Percentiles rank a stretch among this genome's conserved stretches.
phyloP scores from a whole-genome alignment of 35 echinoderm and acorn worm genomes.

The Lytechinus variegatus region DNA sequence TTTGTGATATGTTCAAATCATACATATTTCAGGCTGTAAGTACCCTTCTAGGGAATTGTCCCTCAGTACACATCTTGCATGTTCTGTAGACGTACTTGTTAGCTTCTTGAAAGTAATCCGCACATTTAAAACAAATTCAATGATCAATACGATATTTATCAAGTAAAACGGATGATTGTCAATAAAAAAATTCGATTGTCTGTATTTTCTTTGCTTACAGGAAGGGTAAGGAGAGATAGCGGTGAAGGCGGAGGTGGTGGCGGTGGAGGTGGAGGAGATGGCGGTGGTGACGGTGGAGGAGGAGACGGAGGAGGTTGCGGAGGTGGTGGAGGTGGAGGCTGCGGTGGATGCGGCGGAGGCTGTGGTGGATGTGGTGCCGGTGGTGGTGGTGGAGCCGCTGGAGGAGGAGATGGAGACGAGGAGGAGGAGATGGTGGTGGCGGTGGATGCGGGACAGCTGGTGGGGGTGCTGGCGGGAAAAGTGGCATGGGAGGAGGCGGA shows the following conservation, averaged over 20 bases:
- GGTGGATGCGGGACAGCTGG: conserved; percentile 13
- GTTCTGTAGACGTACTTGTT: too few relatives aligned
- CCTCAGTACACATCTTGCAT: too few relatives aligned
- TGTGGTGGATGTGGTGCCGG: not conserved
- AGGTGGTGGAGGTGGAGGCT: not conserved
- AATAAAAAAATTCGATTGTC: not conserved
- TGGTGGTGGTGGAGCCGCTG: not conserved
- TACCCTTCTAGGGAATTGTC: too few relatives aligned
- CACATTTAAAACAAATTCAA: too few relatives aligned
- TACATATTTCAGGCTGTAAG: too few relatives aligned
- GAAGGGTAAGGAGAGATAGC: not conserved
- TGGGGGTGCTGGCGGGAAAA: not conserved
- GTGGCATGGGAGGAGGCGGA: not conserved
- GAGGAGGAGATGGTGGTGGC: not conserved
- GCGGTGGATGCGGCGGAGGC: not conserved
- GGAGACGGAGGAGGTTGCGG: not conserved
- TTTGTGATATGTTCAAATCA: too few relatives aligned
- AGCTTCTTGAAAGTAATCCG: too few relatives aligned
- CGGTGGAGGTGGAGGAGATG: not conserved
- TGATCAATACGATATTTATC: not conserved
- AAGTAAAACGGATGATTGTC: not conserved
- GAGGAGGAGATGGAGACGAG: not conserved
- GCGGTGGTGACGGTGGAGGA: not conserved
- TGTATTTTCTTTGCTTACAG: not conserved
- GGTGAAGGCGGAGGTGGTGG: not conserved